Percentiles rank a stretch among this genome's conserved stretches.
phyloP scores from a whole-genome alignment of 2,113 vertebrate species.

The Tapirus terrestris region DNA sequence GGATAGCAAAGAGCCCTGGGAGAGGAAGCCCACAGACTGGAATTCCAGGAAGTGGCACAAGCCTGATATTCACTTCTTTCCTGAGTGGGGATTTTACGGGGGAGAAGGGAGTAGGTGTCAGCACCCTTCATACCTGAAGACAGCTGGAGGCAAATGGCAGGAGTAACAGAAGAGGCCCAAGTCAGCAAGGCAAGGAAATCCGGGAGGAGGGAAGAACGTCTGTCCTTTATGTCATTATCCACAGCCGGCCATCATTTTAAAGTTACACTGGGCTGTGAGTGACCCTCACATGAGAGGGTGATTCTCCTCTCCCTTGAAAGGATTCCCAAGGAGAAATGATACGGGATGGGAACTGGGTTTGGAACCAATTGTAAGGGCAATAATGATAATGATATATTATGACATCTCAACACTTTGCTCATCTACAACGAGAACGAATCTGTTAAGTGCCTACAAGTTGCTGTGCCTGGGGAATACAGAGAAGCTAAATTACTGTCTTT shows the following conservation, averaged over 20 bases:
- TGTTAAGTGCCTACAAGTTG: accelerated
- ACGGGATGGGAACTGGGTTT: neutral
- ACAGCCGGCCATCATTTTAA: neutral
- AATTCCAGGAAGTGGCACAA: neutral
- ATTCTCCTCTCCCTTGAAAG: neutral
- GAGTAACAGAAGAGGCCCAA: neutral
- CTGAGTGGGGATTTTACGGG: neutral
- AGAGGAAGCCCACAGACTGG: accelerated
- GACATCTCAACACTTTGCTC: no score
- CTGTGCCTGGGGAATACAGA: neutral
- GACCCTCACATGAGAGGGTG: neutral
- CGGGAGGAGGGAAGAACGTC: neutral
- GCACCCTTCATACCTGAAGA: neutral
- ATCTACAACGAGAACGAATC: neutral
- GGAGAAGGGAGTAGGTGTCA: neutral
- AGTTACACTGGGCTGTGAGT: accelerated
- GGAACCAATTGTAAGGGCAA: neutral
- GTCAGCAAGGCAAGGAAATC: no score
- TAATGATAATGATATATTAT: neutral
- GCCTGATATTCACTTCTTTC: neutral
- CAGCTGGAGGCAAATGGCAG: neutral
- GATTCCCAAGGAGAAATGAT: neutral
- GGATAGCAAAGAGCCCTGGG: neutral
- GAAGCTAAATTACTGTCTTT: no score
- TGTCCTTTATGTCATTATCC: neutral